Percentiles rank a stretch among this genome's conserved stretches.
These are phyloP conservation scores for Planiliza haematocheilus DNA, from an alignment of 2,113 vertebrate genomes.

Conservation along the genomic window DNA sequence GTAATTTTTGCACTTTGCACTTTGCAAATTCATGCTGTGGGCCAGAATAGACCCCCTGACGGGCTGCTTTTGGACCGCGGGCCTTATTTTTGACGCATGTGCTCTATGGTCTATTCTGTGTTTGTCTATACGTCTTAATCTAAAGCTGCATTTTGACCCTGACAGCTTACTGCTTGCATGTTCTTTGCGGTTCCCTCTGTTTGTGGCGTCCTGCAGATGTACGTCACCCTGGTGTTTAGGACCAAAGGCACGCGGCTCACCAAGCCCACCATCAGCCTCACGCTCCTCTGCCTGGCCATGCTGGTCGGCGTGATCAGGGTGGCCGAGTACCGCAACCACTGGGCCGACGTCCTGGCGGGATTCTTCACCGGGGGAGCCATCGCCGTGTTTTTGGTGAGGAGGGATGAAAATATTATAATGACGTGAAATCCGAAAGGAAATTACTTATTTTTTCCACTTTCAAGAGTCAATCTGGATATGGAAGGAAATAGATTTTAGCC, in stretches of 20 bases:
- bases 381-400: slow-evolving; percentile 90
- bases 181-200: slow-evolving; percentile 33
- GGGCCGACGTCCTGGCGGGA: slow-evolving; percentile 90
- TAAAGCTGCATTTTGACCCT: too few species aligned
- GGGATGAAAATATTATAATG: too few species aligned
- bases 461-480: too few species aligned
- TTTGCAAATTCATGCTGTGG: slow-evolving; percentile 36
- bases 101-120: too few species aligned
- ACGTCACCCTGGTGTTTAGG: slow-evolving; percentile 89
- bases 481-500: too few species aligned
- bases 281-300: slow-evolving; percentile 88
- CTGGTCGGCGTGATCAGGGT: slow-evolving; percentile 90
- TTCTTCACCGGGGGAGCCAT: slow-evolving; percentile 91
- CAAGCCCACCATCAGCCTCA: slow-evolving; percentile 90
- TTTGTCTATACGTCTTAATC: too few species aligned
- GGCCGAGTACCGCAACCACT: slow-evolving; percentile 93
- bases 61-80: too few species aligned
- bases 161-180: background rate
- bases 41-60: too few species aligned
- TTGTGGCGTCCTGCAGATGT: slow-evolving; percentile 84
- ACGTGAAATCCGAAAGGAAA: too few species aligned
- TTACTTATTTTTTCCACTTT: too few species aligned
- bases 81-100: too few species aligned
- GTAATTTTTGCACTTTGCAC: slow-evolving; percentile 76
- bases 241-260: slow-evolving; percentile 91